phyloP scores from a whole-genome alignment of 1,140 invertebrate species.

The Atta cephalotes region DNA sequence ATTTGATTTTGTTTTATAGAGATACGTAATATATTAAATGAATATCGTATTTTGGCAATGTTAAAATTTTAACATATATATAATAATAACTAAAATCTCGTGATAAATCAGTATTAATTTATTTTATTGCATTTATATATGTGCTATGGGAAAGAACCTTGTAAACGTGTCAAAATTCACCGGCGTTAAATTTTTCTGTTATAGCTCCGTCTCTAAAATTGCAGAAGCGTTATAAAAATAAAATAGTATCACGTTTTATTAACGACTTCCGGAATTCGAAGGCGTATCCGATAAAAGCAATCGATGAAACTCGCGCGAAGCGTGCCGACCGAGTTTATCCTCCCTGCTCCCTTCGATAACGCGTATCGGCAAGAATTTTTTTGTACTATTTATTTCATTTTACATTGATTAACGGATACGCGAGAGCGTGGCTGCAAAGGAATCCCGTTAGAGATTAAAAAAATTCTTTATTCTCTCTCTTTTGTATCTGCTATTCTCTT shows the following conservation, averaged over 20 bases:
- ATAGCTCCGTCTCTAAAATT: conserved; percentile 13
- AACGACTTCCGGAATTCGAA: conserved; percentile 50
- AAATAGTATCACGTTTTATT: conserved; percentile 53
- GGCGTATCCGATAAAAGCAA: conserved; percentile 40
- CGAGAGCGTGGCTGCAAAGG: conserved; percentile 4
- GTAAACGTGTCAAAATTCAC: background rate
- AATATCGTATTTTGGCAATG: too few species aligned
- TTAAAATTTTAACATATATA: too few species aligned
- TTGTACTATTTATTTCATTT: conserved; percentile 56
- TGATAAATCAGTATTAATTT: background rate
- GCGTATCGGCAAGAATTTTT: conserved; percentile 25
- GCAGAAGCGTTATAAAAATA: conserved; percentile 52
- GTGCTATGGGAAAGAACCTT: background rate
- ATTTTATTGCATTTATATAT: background rate
- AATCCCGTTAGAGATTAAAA: conserved; percentile 34
- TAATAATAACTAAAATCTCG: background rate
- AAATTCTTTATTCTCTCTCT: conserved; percentile 37
- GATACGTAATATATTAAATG: background rate
- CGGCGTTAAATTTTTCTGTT: conserved; percentile 3
- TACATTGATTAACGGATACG: conserved; percentile 54
- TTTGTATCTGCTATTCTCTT: conserved; percentile 29
- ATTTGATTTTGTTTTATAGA: background rate
- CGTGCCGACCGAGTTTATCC: conserved; percentile 47
- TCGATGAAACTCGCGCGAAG: conserved; percentile 49
- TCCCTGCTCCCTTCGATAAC: background rate